phyloP scores from a whole-genome alignment of 2,797 vertebrate genomes.

The Kryptolebias ocellatus region DNA sequence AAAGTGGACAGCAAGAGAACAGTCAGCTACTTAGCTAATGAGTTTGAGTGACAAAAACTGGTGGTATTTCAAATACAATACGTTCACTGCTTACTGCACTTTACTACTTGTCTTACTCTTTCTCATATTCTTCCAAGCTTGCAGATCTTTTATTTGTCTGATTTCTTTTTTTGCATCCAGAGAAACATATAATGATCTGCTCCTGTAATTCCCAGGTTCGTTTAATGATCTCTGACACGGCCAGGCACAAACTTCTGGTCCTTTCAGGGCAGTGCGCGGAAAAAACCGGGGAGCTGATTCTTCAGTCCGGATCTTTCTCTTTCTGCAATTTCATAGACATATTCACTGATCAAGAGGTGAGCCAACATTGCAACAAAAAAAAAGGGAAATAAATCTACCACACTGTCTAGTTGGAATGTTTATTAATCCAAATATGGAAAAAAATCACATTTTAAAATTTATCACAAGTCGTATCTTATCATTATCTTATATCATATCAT shows the following conservation, averaged over 20 bases:
- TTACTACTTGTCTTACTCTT: neutral
- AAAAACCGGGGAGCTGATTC: constrained; percentile 95
- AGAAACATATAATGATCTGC: neutral
- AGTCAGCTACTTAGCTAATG: constrained; percentile 66
- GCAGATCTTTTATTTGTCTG: neutral
- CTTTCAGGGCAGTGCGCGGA: constrained; percentile 95
- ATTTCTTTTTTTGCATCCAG: neutral
- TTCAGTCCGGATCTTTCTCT: constrained; percentile 96
- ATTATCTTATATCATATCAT: no score
- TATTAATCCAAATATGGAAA: no score
- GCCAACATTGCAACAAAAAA: constrained; percentile 29
- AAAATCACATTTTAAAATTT: no score
- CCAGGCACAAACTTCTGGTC: constrained; percentile 94
- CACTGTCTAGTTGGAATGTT: neutral
- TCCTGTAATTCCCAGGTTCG: constrained; percentile 82
- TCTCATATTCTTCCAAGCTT: neutral
- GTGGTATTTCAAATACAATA: constrained; percentile 46
- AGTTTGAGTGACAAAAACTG: constrained; percentile 56
- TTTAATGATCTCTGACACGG: constrained; percentile 94
- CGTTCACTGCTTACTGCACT: constrained; percentile 16
- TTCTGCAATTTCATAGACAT: constrained; percentile 98
- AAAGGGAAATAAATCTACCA: neutral
- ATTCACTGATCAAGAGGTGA: constrained; percentile 97
- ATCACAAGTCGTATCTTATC: no score
- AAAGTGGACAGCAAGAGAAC: constrained; percentile 19